Base-by-base conservation (phyloP, 2,888 invertebrate genomes). In the Machimus rusticus region DNA sequence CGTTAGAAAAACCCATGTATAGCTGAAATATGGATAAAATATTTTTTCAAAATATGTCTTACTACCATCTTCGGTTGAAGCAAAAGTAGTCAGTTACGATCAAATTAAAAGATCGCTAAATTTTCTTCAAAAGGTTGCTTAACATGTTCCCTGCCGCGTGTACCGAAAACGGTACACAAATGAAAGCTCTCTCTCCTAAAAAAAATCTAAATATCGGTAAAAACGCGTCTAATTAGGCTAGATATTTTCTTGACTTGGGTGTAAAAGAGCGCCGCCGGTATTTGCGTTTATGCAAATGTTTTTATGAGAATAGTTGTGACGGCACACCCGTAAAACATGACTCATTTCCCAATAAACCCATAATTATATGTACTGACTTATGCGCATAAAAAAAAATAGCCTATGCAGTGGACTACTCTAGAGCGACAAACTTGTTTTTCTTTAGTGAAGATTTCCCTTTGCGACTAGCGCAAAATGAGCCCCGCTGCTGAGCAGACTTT, bases 341-440 rank as follows among this genome's bases (percentile, higher is more conserved):
- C 19, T 82, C 82, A 82, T 57, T 82, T 82, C 82, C 57, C 37
- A 82, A 82, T 82, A 82, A 82, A 23, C 51, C 66, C 31, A 51
- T 66, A 82, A 82, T 82, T 82, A 82, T 37, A 37, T 34, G 51
- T 76, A 76, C 34, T 19, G 39, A 23, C 23, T 66, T 66, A 28
- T 66, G 66, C 66, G 66, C 66, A 66, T 19, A 66, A 66, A 66
- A 66, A 57, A 19, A 79, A 51, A 19, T 46, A 79, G 46, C 78
- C 39, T 43, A 43, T 51, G 79, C 55, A 66, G 3, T 66, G 66
- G 23, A 19, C 82, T 37, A 31, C 82, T 23, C 28, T 28, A 55
- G 6, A 79, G 31, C 31, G 51, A 31, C 82, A 66, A 84, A 84
- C 82, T 84, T 84, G 82, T 84, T 37, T 66, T 46, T 57, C 57